phyloP scores from a whole-genome alignment of 2,797 vertebrate species.

The Eulemur rubriventer region DNA sequence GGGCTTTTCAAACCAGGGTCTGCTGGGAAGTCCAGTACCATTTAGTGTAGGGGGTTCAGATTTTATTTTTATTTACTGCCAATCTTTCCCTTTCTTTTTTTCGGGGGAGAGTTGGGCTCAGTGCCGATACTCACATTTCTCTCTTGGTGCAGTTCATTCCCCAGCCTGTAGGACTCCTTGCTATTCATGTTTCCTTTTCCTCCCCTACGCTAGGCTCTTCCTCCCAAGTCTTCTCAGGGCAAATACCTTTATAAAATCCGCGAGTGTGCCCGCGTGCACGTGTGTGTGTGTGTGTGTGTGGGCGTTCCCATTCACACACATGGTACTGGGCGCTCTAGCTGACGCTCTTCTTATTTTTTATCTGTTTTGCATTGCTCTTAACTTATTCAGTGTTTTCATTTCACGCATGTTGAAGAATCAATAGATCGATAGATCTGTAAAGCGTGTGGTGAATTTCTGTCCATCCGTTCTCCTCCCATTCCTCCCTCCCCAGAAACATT shows the following conservation, averaged over 20 bases:
- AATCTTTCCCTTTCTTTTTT: background rate
- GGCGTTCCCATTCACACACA: too few species aligned
- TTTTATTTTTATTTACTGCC: background rate
- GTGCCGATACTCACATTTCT: rapidly evolving
- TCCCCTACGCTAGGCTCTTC: rapidly evolving
- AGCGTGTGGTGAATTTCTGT: background rate
- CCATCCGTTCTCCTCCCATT: background rate
- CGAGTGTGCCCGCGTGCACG: rapidly evolving
- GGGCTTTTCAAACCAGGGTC: background rate
- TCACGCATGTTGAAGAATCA: background rate
- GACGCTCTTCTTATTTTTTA: background rate
- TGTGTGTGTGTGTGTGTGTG: background rate
- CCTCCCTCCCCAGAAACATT: background rate
- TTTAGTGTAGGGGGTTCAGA: background rate
- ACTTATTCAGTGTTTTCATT: background rate
- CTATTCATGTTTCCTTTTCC: rapidly evolving
- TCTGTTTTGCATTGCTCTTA: background rate
- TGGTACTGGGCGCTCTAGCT: background rate
- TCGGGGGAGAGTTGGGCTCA: too few species aligned
- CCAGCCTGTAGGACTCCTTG: background rate
- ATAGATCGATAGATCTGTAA: background rate
- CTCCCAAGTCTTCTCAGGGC: rapidly evolving
- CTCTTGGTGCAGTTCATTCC: rapidly evolving
- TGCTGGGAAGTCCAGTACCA: background rate
- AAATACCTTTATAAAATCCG: background rate